These are phyloP conservation scores for Anthonomus grandis DNA, from an alignment of 1,140 invertebrate species.

Conservation along the genomic window DNA sequence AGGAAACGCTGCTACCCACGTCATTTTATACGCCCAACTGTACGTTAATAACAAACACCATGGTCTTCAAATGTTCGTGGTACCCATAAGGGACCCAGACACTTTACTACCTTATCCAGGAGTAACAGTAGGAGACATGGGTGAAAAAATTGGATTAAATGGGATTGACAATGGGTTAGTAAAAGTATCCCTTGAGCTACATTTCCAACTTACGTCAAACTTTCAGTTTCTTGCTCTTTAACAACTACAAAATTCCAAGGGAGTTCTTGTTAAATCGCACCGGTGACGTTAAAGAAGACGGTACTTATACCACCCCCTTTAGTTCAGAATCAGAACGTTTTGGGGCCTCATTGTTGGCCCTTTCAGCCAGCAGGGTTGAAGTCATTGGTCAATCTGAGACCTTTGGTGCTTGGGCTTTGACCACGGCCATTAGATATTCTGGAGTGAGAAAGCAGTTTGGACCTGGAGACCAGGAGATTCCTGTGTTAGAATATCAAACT, in stretches of 20 bases:
- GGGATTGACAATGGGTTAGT: constrained; percentile 81
- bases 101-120: constrained; percentile 70
- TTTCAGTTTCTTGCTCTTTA: constrained; percentile 75
- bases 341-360: constrained; percentile 75
- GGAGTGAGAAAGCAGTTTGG: constrained; percentile 88
- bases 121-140: constrained; percentile 75
- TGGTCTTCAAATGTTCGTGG: constrained; percentile 80
- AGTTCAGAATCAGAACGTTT: constrained; percentile 74
- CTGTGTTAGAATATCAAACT: constrained; percentile 88
- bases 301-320: constrained; percentile 73
- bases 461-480: constrained; percentile 66
- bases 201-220: background rate
- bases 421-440: constrained; percentile 87
- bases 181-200: background rate
- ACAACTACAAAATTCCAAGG: constrained; percentile 80
- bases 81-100: constrained; percentile 73
- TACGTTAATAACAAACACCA: constrained; percentile 71
- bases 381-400: constrained; percentile 70
- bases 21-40: constrained; percentile 84
- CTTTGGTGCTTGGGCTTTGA: constrained; percentile 67
- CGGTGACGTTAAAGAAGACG: constrained; percentile 80
- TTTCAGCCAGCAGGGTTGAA: constrained; percentile 77
- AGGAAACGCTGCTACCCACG: constrained; percentile 83
- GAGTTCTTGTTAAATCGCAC: constrained; percentile 80
- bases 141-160: constrained; percentile 82